Base-by-base conservation (phyloP, 2,888 invertebrate species). In the Diploptera punctata region DNA sequence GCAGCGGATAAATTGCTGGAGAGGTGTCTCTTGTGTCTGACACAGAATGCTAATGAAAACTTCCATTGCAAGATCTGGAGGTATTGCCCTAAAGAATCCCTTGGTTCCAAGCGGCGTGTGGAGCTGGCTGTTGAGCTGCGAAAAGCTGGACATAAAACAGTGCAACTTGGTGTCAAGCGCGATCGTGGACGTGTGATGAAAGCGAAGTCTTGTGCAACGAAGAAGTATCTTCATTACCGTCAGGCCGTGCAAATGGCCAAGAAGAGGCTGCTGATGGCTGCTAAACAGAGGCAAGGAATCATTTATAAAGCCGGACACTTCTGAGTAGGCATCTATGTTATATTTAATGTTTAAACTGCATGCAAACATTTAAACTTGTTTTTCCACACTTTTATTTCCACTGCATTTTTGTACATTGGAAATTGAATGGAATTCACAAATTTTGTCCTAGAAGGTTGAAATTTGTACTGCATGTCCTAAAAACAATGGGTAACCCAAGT, bases 21-120 rank as follows among this genome's bases (percentile, higher is more conserved):
- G 57, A 49, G 69, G 9, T 75, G 71, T 68, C 26, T 68, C 13
- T 21, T 33, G 18, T 65, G 71, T 43, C 49, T 52, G 38, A 73
- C 75, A 5, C 73, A 73, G 68, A 75, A 73, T 24, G 71, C 73
- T 1, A 75, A 75, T 47, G 71, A 75, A 54, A 71, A 69, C 33
- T 26, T 75, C 3, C 75, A 75, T 54, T 68, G 67, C 44, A 44
- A 65, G 7, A 75, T 75, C 49, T 75, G 74, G 73, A 9, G 49
- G 18, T 68, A 68, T 44, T 75, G 44, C 21, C 44, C 44, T 16
- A 67, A 68, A n/a, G 18, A 49, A 4, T 13, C 10, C n/a, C 18
- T n/a, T n/a, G 49, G 7, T 18, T n/a, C n/a, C 4, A 49, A 49
- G n/a, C 18, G 49, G 10, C 18, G 49, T 49, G 49, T n/a, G 7